Evolutionary conservation across 1,140 invertebrate species (phyloP).

Genomic region (Maniola jurtina): DNA sequence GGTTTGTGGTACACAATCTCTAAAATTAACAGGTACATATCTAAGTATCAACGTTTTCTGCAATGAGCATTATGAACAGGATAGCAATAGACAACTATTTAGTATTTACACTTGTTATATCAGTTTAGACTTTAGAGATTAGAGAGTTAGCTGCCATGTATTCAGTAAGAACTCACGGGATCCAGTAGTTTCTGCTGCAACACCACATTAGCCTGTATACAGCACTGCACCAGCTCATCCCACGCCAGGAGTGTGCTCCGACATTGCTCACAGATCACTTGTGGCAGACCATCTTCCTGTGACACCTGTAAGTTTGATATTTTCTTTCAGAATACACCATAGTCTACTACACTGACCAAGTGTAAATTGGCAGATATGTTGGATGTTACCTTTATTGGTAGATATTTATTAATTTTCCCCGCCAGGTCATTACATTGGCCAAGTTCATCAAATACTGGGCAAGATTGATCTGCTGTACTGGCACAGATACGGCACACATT

Average conservation of each 20-base stretch:
- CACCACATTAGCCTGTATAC: conserved; percentile 79
- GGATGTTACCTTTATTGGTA: conserved; percentile 77
- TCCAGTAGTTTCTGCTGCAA: conserved; percentile 41
- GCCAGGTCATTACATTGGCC: conserved; percentile 77
- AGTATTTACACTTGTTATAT: too few relatives aligned
- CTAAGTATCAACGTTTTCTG: too few relatives aligned
- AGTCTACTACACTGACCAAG: background rate
- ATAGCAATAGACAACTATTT: too few relatives aligned
- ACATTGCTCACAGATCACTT: conserved; percentile 83
- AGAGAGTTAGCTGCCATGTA: too few relatives aligned
- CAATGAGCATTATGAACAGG: too few relatives aligned
- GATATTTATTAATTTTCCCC: conserved; percentile 80
- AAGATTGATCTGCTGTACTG: conserved; percentile 68
- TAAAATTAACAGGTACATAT: too few relatives aligned
- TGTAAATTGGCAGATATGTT: background rate
- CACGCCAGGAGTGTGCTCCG: conserved; percentile 81
- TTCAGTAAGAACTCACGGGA: background rate
- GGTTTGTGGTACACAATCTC: too few relatives aligned
- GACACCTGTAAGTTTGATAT: conserved; percentile 65
- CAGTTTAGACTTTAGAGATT: background rate
- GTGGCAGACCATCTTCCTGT: conserved; percentile 79
- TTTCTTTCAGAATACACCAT: background rate
- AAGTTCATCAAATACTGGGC: conserved; percentile 80
- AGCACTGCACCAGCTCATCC: conserved; percentile 81
- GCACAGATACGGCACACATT: conserved; percentile 80